A percentile compares a stretch with the other conserved stretches of the same genome.
Evolutionary conservation across 1,140 invertebrate genomes (phyloP).

Genomic region (Dinoponera quadriceps): DNA sequence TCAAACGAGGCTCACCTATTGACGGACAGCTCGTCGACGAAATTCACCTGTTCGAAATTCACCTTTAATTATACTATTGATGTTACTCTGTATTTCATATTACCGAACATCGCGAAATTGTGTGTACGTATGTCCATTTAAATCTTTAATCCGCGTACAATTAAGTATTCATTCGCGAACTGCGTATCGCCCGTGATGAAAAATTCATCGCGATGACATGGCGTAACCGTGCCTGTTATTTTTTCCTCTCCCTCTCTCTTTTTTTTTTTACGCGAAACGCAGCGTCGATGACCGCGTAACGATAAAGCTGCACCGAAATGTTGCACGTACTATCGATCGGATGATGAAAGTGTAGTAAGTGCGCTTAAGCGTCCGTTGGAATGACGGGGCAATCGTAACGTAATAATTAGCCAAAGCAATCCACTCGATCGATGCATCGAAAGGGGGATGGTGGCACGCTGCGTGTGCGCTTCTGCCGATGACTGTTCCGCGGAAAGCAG

Average conservation of each 20-base stretch:
- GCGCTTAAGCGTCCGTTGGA: constrained; percentile 23
- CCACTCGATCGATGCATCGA: constrained; percentile 36
- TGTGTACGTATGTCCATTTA: neutral
- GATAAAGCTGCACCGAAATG: neutral
- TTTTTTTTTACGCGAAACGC: neutral
- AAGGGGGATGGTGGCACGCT: neutral
- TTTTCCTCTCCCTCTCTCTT: neutral
- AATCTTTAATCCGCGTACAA: constrained; percentile 7
- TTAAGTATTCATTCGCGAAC: constrained; percentile 22
- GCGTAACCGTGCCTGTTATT: neutral
- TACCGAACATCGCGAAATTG: neutral
- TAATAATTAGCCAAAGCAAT: constrained; percentile 33
- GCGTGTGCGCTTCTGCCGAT: neutral
- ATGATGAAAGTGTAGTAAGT: constrained; percentile 3
- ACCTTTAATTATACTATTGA: too few species aligned
- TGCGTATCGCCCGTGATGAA: neutral
- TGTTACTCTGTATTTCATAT: neutral
- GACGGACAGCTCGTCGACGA: too few species aligned
- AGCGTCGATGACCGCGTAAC: neutral
- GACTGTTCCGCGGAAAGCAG: neutral
- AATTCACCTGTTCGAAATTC: too few species aligned
- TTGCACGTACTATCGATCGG: neutral
- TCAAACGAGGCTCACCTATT: neutral
- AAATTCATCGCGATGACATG: constrained; percentile 18
- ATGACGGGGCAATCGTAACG: constrained; percentile 22